A percentile compares a stretch with the other conserved stretches of the same genome.
phyloP scores from a whole-genome alignment of 2,113 vertebrate species.

The Turnix velox region DNA sequence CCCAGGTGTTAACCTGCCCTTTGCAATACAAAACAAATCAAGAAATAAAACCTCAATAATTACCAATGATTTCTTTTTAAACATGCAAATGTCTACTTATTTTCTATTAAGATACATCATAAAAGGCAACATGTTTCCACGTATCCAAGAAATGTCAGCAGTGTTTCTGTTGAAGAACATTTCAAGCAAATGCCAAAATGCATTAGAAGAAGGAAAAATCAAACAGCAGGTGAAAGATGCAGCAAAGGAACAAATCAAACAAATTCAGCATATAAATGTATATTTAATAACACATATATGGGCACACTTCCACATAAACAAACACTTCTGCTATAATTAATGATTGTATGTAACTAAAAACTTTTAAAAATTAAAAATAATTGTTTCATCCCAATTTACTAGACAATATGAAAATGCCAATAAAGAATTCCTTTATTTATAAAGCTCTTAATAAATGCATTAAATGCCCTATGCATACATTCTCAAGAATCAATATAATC shows the following conservation, averaged over 20 bases:
- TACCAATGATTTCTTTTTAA: neutral
- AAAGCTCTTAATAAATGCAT: neutral
- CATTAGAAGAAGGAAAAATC: neutral
- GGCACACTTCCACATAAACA: neutral
- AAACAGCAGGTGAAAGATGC: neutral
- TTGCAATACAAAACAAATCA: neutral
- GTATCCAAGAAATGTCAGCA: neutral
- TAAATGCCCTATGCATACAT: neutral
- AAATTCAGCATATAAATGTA: neutral
- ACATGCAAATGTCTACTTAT: neutral
- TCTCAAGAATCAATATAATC: neutral
- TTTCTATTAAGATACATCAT: neutral
- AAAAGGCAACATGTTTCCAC: neutral
- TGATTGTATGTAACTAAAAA: neutral
- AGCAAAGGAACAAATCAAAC: neutral
- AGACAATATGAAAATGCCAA: neutral
- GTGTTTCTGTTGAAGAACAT: neutral
- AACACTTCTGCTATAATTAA: neutral
- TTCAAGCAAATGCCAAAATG: neutral
- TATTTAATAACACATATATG: neutral
- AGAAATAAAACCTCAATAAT: neutral
- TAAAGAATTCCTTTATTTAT: neutral
- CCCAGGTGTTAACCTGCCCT: neutral
- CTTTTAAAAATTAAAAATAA: neutral
- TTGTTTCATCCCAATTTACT: neutral